Conservation (phyloP, 2,113 vertebrate species). For the Laterallus jamaicensis region DNA sequence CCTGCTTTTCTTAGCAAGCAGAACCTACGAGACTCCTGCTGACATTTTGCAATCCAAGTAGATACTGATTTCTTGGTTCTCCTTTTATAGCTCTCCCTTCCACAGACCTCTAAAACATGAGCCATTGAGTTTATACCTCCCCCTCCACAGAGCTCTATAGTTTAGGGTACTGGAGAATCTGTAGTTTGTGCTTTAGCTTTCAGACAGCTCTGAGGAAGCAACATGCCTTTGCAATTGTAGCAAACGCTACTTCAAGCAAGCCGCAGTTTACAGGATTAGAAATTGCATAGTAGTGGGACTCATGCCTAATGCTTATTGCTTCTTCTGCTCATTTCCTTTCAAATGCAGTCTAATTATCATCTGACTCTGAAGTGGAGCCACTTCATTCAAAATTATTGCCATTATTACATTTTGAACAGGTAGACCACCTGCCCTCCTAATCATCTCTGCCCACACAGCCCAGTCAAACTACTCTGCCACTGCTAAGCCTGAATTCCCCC, state of each 20-base stretch:
- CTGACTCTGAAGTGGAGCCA: not conserved
- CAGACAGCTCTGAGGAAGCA: not conserved
- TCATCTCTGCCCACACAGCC: not conserved
- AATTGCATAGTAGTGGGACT: not conserved
- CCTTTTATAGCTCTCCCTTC: not conserved
- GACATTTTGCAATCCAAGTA: not conserved
- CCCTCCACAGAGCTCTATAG: not conserved
- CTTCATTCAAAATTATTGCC: not conserved
- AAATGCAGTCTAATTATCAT: not conserved
- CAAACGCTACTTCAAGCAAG: not conserved
- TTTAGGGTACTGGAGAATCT: not conserved
- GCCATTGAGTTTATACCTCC: not conserved
- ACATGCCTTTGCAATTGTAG: not conserved
- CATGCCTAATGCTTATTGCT: not conserved
- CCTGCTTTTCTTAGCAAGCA: not conserved
- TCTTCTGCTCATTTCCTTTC: slow-evolving; percentile 15
- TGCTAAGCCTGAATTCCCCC: not conserved
- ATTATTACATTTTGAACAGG: not conserved
- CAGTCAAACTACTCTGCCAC: not conserved
- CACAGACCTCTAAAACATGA: not conserved
- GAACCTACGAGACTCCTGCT: not conserved
- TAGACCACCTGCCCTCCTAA: not conserved
- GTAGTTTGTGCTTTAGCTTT: not conserved
- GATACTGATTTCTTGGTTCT: not conserved
- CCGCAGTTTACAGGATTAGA: not conserved